Evolutionary conservation across 2,113 vertebrate species (phyloP).

Genomic region (Orthonyx spaldingii): DNA sequence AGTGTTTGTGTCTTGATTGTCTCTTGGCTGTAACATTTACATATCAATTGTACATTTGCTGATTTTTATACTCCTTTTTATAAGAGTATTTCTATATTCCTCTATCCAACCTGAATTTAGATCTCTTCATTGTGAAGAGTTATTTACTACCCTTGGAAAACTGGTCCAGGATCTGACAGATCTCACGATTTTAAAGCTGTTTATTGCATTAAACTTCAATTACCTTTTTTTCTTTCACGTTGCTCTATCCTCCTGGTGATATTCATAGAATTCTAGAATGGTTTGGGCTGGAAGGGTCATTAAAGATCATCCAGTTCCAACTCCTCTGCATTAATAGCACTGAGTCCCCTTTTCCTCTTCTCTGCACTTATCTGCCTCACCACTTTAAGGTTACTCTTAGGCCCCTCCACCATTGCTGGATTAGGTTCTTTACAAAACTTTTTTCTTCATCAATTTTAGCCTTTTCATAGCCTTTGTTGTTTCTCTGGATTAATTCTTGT

Average conservation of each 20-base stretch:
- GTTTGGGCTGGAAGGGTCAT: not conserved
- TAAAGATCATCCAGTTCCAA: not conserved
- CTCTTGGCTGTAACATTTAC: not conserved
- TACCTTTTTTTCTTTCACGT: not conserved
- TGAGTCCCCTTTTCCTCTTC: not conserved
- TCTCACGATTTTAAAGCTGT: not conserved
- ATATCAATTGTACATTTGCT: fast-evolving
- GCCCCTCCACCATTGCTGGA: not conserved
- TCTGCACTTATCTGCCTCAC: not conserved
- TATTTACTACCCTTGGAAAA: not conserved
- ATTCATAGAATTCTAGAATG: not conserved
- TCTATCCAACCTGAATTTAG: not conserved
- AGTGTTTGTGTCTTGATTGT: fast-evolving
- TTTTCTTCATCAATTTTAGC: not conserved
- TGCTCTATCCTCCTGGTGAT: not conserved
- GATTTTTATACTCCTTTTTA: not conserved
- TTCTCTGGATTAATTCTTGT: not conserved
- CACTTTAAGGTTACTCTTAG: not conserved
- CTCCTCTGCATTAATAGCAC: not conserved
- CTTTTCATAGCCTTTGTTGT: not conserved
- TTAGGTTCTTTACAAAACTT: not conserved
- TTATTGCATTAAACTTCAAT: not conserved
- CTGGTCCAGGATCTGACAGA: not conserved
- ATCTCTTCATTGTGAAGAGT: not conserved
- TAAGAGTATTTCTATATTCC: not conserved